Percentiles rank a stretch among this genome's conserved stretches.
phyloP scores from a whole-genome alignment of 37 sponge, comb jelly and placozoan species.

The Agelas oroides region DNA sequence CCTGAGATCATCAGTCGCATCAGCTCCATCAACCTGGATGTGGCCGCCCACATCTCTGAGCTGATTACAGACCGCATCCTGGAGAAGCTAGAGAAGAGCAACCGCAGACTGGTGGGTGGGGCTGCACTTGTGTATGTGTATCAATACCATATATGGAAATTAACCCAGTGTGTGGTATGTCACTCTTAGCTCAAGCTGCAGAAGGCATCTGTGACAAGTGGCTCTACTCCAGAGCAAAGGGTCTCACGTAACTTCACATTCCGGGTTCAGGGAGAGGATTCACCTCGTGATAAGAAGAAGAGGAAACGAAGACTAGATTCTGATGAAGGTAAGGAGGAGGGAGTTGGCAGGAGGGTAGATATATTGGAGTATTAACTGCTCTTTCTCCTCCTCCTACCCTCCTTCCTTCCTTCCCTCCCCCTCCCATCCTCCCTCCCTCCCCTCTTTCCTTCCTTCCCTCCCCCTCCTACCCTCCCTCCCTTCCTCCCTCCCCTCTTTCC shows the following conservation, averaged over 20 bases:
- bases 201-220: constrained; percentile 10
- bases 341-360: neutral
- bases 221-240: constrained; percentile 20
- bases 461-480: too few species aligned
- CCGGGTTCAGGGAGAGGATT: constrained; percentile 37
- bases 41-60: constrained; percentile 58
- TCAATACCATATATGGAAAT: too few species aligned
- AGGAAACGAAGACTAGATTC: constrained; percentile 14
- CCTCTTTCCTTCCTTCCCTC: neutral
- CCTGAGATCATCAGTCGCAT: constrained; percentile 71
- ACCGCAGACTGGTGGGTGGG: constrained; percentile 45
- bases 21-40: constrained; percentile 46
- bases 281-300: constrained; percentile 22
- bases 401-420: neutral
- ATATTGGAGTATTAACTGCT: neutral
- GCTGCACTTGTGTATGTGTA: neutral
- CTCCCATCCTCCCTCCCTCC: too few species aligned
- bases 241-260: constrained; percentile 66
- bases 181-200: constrained; percentile 23
- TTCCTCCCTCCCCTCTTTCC: neutral
- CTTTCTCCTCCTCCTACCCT: too few species aligned
- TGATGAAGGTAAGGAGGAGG: constrained; percentile 31
- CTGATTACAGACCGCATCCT: constrained; percentile 47
- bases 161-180: neutral
- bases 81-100: constrained; percentile 33